Conservation (phyloP, 2,797 vertebrate species). For the Cetoscarus ocellatus region DNA sequence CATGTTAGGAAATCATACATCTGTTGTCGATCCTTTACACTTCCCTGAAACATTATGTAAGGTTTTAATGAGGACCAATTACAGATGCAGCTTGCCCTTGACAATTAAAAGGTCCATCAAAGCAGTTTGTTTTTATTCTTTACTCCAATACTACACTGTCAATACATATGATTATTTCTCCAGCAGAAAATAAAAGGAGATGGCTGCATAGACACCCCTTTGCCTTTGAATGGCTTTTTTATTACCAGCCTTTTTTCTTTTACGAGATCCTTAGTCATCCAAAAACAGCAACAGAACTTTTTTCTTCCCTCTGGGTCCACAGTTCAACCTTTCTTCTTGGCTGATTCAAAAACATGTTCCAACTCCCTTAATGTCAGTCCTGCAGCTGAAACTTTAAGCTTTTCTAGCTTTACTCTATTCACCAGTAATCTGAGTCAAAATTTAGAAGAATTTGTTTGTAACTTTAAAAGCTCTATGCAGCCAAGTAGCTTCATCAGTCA, state of each 20-base stretch:
- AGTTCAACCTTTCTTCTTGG: constrained; percentile 25
- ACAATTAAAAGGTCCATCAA: constrained; percentile 11
- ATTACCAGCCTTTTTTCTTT: constrained; percentile 15
- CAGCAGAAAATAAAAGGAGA: neutral
- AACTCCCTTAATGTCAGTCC: constrained; percentile 24
- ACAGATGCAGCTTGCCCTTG: constrained; percentile 14
- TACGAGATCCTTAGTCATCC: constrained; percentile 6
- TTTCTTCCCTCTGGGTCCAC: constrained; percentile 42
- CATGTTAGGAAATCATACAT: constrained; percentile 68
- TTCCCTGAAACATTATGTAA: constrained; percentile 73
- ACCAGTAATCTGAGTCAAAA: constrained; percentile 6
- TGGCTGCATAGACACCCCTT: neutral
- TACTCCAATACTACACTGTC: neutral
- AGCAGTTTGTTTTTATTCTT: constrained; percentile 15
- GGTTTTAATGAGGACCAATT: constrained; percentile 59
- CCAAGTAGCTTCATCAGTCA: neutral
- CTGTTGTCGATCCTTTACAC: constrained; percentile 66
- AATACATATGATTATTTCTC: neutral
- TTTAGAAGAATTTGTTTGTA: neutral
- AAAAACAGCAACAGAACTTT: constrained; percentile 8
- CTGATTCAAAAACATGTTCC: constrained; percentile 33
- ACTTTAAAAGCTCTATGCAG: neutral
- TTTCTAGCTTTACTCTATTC: neutral
- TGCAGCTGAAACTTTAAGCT: constrained; percentile 9
- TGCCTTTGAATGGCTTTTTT: constrained; percentile 38